These are phyloP conservation scores for Drepanosiphum platanoidis DNA, from an alignment of 2,888 invertebrate species.

Conservation along the genomic window DNA sequence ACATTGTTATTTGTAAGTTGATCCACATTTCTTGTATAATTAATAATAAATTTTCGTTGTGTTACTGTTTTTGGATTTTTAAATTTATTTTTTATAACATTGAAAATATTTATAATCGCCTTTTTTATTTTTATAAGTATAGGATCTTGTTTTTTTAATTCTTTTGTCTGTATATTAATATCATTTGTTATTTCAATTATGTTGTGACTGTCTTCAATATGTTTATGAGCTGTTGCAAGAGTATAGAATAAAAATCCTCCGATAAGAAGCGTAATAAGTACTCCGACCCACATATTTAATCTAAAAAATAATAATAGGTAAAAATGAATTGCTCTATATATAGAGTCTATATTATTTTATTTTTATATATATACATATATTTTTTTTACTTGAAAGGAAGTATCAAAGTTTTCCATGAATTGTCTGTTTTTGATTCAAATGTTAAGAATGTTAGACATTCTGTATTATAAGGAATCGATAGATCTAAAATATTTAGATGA, in stretches of 20 bases:
- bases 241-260: slow-evolving; percentile 76
- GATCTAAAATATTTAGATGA: slow-evolving; percentile 76
- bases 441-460: slow-evolving; percentile 87
- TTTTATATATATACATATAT: neutral
- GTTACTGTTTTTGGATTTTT: slow-evolving; percentile 12
- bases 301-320: slow-evolving; percentile 68
- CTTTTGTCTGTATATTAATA: neutral
- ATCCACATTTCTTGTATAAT: slow-evolving; percentile 28
- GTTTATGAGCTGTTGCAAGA: slow-evolving; percentile 72
- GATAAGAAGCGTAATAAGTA: slow-evolving; percentile 75
- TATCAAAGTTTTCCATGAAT: slow-evolving; percentile 85
- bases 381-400: slow-evolving; percentile 78
- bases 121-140: neutral
- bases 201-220: slow-evolving; percentile 61
- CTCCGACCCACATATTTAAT: slow-evolving; percentile 79
- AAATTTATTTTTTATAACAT: slow-evolving; percentile 14
- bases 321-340: no score
- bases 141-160: slow-evolving; percentile 9
- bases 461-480: slow-evolving; percentile 81
- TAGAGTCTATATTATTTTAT: neutral
- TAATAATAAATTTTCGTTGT: slow-evolving; percentile 25
- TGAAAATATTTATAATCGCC: neutral
- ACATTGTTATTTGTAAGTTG: slow-evolving; percentile 7
- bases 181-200: slow-evolving; percentile 7
- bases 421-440: slow-evolving; percentile 81